phyloP scores from a whole-genome alignment of 2,888 invertebrate genomes.

The Phengaris arion region DNA sequence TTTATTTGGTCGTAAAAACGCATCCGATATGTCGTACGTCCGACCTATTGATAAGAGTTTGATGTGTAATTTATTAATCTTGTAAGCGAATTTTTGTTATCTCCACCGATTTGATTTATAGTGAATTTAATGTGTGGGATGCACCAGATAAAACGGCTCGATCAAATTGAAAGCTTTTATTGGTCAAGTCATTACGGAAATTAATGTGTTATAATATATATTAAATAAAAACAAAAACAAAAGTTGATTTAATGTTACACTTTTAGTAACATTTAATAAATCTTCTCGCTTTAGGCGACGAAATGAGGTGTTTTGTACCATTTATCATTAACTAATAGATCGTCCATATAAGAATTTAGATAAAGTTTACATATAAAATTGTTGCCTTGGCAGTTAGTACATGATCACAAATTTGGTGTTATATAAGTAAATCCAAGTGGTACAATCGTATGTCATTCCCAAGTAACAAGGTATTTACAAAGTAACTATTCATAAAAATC shows the following conservation, averaged over 20 bases:
- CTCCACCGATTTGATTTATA: slow-evolving; percentile 30
- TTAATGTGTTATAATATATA: slow-evolving; percentile 22
- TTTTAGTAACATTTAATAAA: slow-evolving; percentile 7
- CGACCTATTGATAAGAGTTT: slow-evolving; percentile 52
- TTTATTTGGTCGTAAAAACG: slow-evolving; percentile 48
- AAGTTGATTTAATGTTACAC: not conserved
- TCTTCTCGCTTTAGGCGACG: not conserved
- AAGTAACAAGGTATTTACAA: not conserved
- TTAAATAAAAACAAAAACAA: not conserved
- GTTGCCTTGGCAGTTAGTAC: too few relatives aligned
- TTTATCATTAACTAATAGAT: slow-evolving; percentile 3
- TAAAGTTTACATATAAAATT: not conserved
- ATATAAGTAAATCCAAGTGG: too few relatives aligned
- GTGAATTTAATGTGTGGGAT: slow-evolving; percentile 29
- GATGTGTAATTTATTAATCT: slow-evolving; percentile 35
- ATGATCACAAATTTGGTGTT: too few relatives aligned
- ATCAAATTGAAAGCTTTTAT: slow-evolving; percentile 29
- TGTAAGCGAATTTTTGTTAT: slow-evolving; percentile 32
- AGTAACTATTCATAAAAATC: not conserved
- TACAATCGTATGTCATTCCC: not conserved
- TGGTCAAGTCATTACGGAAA: slow-evolving; percentile 24
- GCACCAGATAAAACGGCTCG: slow-evolving; percentile 28
- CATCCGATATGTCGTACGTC: slow-evolving; percentile 62
- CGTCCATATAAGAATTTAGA: not conserved
- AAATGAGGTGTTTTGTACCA: slow-evolving; percentile 3